Percentiles rank a stretch among this genome's conserved stretches.
Evolutionary conservation across 2,888 invertebrate species (phyloP).

Genomic region (Chrysolina oricalcia): DNA sequence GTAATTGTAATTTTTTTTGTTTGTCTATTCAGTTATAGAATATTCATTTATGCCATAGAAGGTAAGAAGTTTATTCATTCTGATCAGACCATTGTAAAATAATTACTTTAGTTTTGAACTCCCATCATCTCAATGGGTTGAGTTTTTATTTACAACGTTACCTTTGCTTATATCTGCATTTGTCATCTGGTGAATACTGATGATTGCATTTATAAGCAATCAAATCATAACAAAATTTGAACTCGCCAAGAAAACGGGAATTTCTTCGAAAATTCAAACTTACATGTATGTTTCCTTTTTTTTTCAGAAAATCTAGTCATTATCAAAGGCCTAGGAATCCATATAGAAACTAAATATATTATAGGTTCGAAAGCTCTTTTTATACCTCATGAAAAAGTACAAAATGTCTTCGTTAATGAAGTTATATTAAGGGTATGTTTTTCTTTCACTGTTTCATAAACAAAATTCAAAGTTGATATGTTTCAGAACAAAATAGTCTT

Average conservation of each 20-base stretch:
- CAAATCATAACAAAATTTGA: no score
- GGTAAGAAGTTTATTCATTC: slow-evolving; percentile 30
- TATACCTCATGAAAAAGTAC: slow-evolving; percentile 50
- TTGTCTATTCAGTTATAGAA: slow-evolving; percentile 27
- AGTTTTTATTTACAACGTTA: no score
- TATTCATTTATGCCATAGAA: slow-evolving; percentile 35
- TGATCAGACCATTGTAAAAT: not conserved
- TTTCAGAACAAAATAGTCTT: slow-evolving; percentile 50
- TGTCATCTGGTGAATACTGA: no score
- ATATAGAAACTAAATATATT: slow-evolving; percentile 46
- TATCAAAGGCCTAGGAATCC: slow-evolving; percentile 48
- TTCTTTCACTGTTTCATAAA: not conserved
- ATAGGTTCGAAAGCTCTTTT: slow-evolving; percentile 44
- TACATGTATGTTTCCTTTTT: not conserved
- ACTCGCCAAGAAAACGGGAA: no score
- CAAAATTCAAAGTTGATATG: slow-evolving; percentile 12
- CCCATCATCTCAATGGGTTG: no score
- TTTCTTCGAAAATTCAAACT: no score
- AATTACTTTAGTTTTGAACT: no score
- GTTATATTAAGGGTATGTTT: slow-evolving; percentile 49
- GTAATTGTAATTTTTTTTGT: slow-evolving; percentile 37
- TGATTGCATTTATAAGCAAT: no score
- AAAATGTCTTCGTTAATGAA: slow-evolving; percentile 54
- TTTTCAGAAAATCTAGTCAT: slow-evolving; percentile 46
- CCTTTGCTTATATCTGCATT: no score